Percentiles rank a stretch among this genome's conserved stretches.
phyloP scores from a whole-genome alignment of 2,888 invertebrate genomes.

The Osedax frankpressi region DNA sequence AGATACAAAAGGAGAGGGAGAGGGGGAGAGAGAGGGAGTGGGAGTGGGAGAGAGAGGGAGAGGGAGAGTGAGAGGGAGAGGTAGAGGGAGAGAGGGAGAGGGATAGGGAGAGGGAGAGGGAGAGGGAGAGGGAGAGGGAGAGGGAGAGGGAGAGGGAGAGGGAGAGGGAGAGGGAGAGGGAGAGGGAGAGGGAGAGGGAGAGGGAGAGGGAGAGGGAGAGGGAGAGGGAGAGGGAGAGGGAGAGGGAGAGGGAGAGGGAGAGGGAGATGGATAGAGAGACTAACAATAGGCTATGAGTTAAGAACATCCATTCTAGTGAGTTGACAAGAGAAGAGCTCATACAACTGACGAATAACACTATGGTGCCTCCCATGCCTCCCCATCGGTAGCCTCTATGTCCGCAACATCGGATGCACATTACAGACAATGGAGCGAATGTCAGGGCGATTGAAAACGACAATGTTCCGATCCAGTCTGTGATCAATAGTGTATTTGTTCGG shows the following conservation, averaged over 20 bases:
- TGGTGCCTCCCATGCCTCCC: conserved; percentile 28
- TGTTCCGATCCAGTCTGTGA: conserved; percentile 33
- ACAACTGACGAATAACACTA: conserved; percentile 29
- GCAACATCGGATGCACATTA: conserved; percentile 29
- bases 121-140: conserved; percentile 18
- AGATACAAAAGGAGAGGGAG: too few relatives aligned
- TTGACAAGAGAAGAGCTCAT: conserved; percentile 30
- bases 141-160: not conserved
- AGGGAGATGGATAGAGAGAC: not conserved
- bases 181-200: conserved; percentile 8
- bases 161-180: conserved; percentile 14
- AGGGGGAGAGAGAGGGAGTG: too few relatives aligned
- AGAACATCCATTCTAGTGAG: conserved; percentile 31
- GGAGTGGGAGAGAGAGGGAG: too few relatives aligned
- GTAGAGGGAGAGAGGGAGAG: too few relatives aligned
- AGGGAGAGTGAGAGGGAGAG: too few relatives aligned
- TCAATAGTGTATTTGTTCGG: too few relatives aligned
- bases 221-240: not conserved
- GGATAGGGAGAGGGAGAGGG: conserved; percentile 16
- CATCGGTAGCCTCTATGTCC: conserved; percentile 29
- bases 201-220: not conserved
- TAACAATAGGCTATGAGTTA: conserved; percentile 28
- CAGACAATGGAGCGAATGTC: conserved; percentile 29
- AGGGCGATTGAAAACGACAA: conserved; percentile 33
- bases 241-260: too few relatives aligned